Conservation (phyloP, 2,888 invertebrate species). For the Rhabditophanes sp. region DNA sequence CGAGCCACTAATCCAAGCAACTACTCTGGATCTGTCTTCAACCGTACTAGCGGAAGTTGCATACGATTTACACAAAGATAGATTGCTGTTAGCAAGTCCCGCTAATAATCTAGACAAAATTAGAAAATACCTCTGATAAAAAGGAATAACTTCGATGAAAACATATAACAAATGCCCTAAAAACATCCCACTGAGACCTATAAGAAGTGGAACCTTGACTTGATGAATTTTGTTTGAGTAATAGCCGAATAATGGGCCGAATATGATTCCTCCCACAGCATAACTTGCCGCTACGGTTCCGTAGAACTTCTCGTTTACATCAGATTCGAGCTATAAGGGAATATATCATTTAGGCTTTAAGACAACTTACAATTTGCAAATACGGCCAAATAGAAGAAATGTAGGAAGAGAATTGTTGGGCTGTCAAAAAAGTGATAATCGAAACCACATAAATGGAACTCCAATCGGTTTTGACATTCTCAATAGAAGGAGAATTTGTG, state of each 20-base stretch:
- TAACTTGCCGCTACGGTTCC: conserved; percentile 45
- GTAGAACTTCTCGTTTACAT: conserved; percentile 18
- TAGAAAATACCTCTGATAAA: conserved; percentile 18
- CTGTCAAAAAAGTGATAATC: conserved; percentile 8
- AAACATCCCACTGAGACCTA: conserved; percentile 34
- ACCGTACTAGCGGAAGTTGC: too few species aligned
- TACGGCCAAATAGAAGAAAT: conserved; percentile 10
- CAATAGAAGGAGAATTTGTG: too few species aligned
- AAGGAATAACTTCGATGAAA: conserved; percentile 33
- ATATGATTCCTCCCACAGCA: conserved; percentile 43
- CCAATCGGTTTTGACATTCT: conserved; percentile 15
- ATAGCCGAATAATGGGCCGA: conserved; percentile 42
- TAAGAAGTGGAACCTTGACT: conserved; percentile 31
- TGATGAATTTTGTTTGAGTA: conserved; percentile 28
- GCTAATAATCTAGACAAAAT: conserved; percentile 24
- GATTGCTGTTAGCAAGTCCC: conserved; percentile 18
- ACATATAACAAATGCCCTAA: conserved; percentile 41
- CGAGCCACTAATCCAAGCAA: too few species aligned
- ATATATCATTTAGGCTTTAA: background rate
- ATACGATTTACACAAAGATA: too few species aligned
- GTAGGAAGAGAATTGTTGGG: conserved; percentile 8
- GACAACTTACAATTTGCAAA: conserved; percentile 9
- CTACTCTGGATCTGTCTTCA: too few species aligned
- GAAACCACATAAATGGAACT: conserved; percentile 12
- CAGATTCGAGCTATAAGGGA: conserved; percentile 7